A percentile compares a stretch with the other conserved stretches of the same genome.
phyloP scores from a whole-genome alignment of 2,888 invertebrate species.

The Eupithecia centaureata region DNA sequence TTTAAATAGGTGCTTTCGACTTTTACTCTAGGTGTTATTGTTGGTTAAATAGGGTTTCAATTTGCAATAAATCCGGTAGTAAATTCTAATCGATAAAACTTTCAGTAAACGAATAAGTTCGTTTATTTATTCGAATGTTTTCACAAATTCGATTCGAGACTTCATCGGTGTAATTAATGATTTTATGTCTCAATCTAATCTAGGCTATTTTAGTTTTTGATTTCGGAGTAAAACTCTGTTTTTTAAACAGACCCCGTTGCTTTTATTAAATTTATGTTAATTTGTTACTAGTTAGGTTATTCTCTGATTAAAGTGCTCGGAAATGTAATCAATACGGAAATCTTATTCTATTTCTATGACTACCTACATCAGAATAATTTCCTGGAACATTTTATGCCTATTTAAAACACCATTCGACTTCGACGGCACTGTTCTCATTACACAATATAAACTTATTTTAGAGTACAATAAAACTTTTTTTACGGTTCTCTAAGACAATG shows the following conservation, averaged over 20 bases:
- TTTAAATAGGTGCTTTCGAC: background rate
- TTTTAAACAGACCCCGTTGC: too few relatives aligned
- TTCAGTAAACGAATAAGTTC: conserved; percentile 48
- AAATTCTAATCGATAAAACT: conserved; percentile 30
- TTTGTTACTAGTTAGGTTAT: background rate
- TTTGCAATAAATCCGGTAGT: conserved; percentile 24
- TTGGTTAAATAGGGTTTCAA: background rate
- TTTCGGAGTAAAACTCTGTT: background rate
- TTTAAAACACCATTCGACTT: conserved; percentile 58
- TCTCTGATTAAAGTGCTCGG: background rate
- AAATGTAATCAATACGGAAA: background rate
- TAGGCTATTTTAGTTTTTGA: conserved; percentile 24
- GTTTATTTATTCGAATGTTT: conserved; percentile 61
- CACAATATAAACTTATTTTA: conserved; percentile 72
- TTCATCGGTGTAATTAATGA: conserved; percentile 56
- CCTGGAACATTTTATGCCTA: conserved; percentile 35
- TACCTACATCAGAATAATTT: background rate
- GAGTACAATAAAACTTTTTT: conserved; percentile 74
- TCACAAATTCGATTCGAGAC: conserved; percentile 51
- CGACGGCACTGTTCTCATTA: conserved; percentile 56
- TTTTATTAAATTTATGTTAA: background rate
- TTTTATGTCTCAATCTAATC: conserved; percentile 63
- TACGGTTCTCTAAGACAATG: conserved; percentile 62
- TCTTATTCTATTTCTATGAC: background rate
- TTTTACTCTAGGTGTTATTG: background rate